Conservation (phyloP, 2,113 vertebrate species). For the Pachypanchax playfairii region DNA sequence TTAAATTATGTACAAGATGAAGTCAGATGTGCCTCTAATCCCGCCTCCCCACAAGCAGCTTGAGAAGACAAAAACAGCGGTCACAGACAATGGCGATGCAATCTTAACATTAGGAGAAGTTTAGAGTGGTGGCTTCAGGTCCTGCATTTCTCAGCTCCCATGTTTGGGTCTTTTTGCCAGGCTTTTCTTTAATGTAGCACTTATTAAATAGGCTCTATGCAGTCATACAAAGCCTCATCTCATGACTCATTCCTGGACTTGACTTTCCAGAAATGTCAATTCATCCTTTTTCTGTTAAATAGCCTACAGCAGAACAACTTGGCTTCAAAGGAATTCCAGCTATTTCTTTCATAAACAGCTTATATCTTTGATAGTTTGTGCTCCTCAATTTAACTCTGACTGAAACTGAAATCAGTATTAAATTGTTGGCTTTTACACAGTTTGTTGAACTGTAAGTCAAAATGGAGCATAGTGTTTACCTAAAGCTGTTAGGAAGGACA, state of each 20-base stretch:
- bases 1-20: constrained; percentile 48
- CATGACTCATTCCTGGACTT: constrained; percentile 59
- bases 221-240: constrained; percentile 44
- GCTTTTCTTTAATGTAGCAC: constrained; percentile 28
- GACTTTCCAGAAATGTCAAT: constrained; percentile 68
- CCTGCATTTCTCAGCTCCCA: constrained; percentile 54
- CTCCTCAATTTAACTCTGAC: constrained; percentile 29
- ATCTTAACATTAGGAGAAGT: constrained; percentile 41
- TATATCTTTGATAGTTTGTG: constrained; percentile 35
- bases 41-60: constrained; percentile 30
- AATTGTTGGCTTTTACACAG: constrained; percentile 44
- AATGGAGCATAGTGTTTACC: too few species aligned
- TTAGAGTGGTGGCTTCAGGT: constrained; percentile 32
- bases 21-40: constrained; percentile 41
- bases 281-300: constrained; percentile 35
- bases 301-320: constrained; percentile 16
- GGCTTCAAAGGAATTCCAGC: constrained; percentile 50
- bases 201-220: constrained; percentile 45
- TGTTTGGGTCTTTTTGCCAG: constrained; percentile 41
- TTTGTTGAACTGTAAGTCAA: constrained; percentile 9
- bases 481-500: too few species aligned
- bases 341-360: constrained; percentile 42
- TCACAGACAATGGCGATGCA: constrained; percentile 31
- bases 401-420: constrained; percentile 28
- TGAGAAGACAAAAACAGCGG: constrained; percentile 10